These are phyloP conservation scores for Nephrotoma appendiculata DNA, from an alignment of 2,888 invertebrate species.

Conservation along the genomic window DNA sequence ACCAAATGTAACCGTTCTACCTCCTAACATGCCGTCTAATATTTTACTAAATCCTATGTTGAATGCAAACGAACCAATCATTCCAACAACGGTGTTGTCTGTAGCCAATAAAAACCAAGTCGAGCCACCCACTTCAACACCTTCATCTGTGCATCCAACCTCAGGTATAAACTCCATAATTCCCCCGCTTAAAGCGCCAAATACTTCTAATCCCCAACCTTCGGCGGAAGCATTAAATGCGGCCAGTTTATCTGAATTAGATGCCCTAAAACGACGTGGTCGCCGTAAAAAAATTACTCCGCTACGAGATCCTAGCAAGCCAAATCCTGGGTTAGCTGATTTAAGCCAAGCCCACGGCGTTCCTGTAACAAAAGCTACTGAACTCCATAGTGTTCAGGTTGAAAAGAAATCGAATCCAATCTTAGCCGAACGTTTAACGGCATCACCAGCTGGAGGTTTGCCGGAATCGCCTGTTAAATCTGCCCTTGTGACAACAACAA, in stretches of 20 bases:
- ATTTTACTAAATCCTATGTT: not conserved
- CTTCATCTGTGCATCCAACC: conserved; percentile 3
- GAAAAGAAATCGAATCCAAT: conserved; percentile 5
- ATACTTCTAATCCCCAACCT: not conserved
- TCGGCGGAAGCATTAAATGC: not conserved
- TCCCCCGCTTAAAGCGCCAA: not conserved
- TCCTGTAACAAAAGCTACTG: not conserved
- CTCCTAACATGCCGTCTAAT: conserved; percentile 6
- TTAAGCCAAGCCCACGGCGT: not conserved
- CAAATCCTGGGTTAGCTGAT: not conserved
- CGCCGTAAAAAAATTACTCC: conserved; percentile 33
- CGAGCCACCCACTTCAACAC: not conserved
- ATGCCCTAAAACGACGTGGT: conserved; percentile 24
- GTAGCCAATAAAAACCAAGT: conserved; percentile 6
- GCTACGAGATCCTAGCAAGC: conserved; percentile 21
- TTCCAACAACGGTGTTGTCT: conserved; percentile 11
- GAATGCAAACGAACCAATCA: conserved; percentile 8
- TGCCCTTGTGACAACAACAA: conserved; percentile 30
- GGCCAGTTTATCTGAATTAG: not conserved
- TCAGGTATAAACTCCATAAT: not conserved
- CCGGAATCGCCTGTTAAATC: not conserved
- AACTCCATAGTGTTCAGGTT: not conserved
- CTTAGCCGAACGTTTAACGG: conserved; percentile 1
- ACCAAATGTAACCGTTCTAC: conserved; percentile 5
- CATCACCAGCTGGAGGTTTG: not conserved